Conservation (phyloP, 2,113 vertebrate genomes). For the Redunca redunca region DNA sequence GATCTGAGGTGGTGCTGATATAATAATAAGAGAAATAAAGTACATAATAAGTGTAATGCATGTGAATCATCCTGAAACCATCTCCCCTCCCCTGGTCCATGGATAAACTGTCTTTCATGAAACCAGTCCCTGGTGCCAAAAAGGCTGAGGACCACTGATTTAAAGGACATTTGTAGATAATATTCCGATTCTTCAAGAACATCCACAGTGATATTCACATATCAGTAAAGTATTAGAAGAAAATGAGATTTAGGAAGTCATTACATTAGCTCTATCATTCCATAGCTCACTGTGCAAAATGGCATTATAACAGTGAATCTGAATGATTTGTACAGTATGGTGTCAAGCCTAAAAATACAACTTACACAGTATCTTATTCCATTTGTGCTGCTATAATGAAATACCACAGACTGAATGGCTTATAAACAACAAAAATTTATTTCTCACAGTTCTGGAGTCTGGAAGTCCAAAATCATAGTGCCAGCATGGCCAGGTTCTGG, state of each 20-base stretch:
- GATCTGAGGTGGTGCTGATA: not conserved
- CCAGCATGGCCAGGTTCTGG: not conserved
- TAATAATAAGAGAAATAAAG: not conserved
- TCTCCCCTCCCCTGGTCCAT: not conserved
- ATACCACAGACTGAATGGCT: not conserved
- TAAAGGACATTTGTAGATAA: not conserved
- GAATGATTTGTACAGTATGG: not conserved
- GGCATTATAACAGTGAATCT: not conserved
- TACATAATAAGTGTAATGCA: not conserved
- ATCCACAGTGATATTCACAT: not conserved
- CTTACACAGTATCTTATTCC: not conserved
- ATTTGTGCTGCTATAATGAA: not conserved
- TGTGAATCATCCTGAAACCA: not conserved
- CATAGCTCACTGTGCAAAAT: not conserved
- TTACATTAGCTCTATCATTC: not conserved
- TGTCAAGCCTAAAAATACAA: not conserved
- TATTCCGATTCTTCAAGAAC: not conserved
- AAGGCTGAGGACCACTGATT: not conserved
- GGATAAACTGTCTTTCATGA: not conserved
- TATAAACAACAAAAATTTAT: not conserved
- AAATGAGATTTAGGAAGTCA: constrained; percentile 19
- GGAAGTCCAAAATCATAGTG: not conserved
- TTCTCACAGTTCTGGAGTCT: not conserved
- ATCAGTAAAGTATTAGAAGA: not conserved
- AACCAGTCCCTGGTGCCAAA: not conserved